Evolutionary conservation across 1,140 invertebrate species (phyloP), one percentile per base, ranked within the genome.

Genomic region (Antheraea mylitta): DNA sequence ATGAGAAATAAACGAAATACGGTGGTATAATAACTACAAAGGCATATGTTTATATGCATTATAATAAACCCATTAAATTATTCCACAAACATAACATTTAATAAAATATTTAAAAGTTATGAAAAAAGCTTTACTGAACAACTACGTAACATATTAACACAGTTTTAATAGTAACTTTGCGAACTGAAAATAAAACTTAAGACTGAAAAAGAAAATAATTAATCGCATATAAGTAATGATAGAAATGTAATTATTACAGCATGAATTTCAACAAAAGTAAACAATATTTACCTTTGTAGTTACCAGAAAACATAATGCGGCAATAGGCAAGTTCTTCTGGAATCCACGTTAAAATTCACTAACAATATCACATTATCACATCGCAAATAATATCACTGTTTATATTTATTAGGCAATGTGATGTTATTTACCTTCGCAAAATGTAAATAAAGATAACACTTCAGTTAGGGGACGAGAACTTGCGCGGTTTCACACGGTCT

Each of bases 401-500:
- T 37, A 63, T 63, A 37, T 63, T 63, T 63, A 63, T 30, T 63
- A 7, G 13, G 13, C 45, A 63, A 63, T 37, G 22, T 22, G 18
- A 13, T 48, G 8, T 53, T 63, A 63, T 37, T 63, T 63, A 13
- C 13, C 11, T 36, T n/a, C 11, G 22, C 11, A 37, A 30, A 13
- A 63, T 13, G 30, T 63, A 30, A 63, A 30, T 53, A 48, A 45
- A 18, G 42, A 8, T 53, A 53, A 53, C 45, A 53, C 45, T 53
- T 53, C 16, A 53, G 16, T 53, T 2, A n/a, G 13, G 16, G 45
- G 45, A 53, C 11, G 45, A 13, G 45, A 53, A 10, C n/a, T 38
- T 42, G 64, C 42, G 64, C 38, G 64, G 7, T 65, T 65, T 65
- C 64, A 65, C 64, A 65, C 64, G 38, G 11, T 65, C 42, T 7